A percentile compares a stretch with the other conserved stretches of the same genome.
phyloP scores from a whole-genome alignment of 2,888 invertebrate species.

The Lasioglossum vierecki region DNA sequence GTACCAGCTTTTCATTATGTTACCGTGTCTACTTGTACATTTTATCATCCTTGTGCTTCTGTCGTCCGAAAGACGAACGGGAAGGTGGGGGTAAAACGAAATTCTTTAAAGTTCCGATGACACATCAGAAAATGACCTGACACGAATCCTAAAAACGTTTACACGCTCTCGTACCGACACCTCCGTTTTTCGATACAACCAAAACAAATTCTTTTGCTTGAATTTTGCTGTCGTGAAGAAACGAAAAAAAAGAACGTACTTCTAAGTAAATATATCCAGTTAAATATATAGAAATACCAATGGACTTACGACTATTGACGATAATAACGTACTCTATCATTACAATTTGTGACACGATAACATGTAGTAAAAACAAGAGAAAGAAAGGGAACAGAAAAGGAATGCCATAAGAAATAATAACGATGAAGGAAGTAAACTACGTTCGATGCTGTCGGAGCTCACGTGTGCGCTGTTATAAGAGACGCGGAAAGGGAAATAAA shows the following conservation, averaged over 20 bases:
- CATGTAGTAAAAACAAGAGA: slow-evolving; percentile 31
- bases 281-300: slow-evolving; percentile 8
- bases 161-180: slow-evolving; percentile 39
- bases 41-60: slow-evolving; percentile 57
- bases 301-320: slow-evolving; percentile 40
- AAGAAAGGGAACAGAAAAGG: slow-evolving; percentile 3
- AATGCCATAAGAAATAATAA: slow-evolving; percentile 38
- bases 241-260: slow-evolving; percentile 20
- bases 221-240: slow-evolving; percentile 29
- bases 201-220: slow-evolving; percentile 30
- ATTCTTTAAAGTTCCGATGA: slow-evolving; percentile 56
- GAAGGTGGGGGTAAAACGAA: slow-evolving; percentile 38
- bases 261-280: slow-evolving; percentile 15
- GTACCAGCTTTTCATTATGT: slow-evolving; percentile 53
- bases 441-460: slow-evolving; percentile 19
- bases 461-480: neutral
- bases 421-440: slow-evolving; percentile 23
- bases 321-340: slow-evolving; percentile 26
- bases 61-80: slow-evolving; percentile 41
- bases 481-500: neutral
- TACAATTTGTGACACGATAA: slow-evolving; percentile 29
- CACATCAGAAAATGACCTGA: slow-evolving; percentile 60
- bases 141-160: slow-evolving; percentile 45
- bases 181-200: slow-evolving; percentile 10
- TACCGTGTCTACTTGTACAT: slow-evolving; percentile 65